Percentiles rank a stretch among this genome's conserved stretches.
Conservation (phyloP, 2,888 invertebrate genomes). For the Cosmorhoe ocellata region DNA sequence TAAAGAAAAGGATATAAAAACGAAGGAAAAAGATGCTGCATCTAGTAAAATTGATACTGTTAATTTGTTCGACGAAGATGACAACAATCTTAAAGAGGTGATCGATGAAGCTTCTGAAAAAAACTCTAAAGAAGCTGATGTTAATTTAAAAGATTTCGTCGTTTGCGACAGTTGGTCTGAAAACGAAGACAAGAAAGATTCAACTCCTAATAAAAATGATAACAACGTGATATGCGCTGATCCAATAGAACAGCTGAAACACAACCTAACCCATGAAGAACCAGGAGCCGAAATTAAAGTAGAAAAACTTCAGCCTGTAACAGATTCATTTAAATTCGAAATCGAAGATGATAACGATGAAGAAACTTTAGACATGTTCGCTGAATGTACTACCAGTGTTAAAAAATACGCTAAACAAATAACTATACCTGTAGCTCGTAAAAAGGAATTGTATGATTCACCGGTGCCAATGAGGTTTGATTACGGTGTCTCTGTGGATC, state of each 20-base stretch:
- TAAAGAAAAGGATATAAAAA: conserved; percentile 34
- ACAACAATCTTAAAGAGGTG: conserved; percentile 25
- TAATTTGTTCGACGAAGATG: conserved; percentile 24
- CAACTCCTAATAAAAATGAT: conserved; percentile 52
- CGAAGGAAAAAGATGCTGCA: conserved; percentile 34
- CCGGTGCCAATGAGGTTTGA: conserved; percentile 51
- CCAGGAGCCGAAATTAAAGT: conserved; percentile 43
- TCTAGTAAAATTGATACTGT: conserved; percentile 38
- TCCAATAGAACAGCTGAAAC: conserved; percentile 39
- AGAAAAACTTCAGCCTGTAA: conserved; percentile 65
- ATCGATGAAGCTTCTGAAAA: conserved; percentile 34
- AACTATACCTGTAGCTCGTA: conserved; percentile 7
- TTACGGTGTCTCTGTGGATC: conserved; percentile 54
- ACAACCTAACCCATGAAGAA: conserved; percentile 24
- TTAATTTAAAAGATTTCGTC: conserved; percentile 68
- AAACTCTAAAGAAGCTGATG: conserved; percentile 57
- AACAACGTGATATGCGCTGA: conserved; percentile 37
- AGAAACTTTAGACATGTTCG: conserved; percentile 62
- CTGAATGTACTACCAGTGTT: conserved; percentile 41
- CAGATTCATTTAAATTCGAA: conserved; percentile 71
- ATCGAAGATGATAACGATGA: conserved; percentile 69
- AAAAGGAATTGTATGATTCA: conserved; percentile 49
- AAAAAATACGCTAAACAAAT: conserved; percentile 49
- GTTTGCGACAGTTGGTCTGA: conserved; percentile 80
- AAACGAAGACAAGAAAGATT: conserved; percentile 61